Base-by-base conservation (phyloP, 2,888 invertebrate species). In the Sesia apiformis region DNA sequence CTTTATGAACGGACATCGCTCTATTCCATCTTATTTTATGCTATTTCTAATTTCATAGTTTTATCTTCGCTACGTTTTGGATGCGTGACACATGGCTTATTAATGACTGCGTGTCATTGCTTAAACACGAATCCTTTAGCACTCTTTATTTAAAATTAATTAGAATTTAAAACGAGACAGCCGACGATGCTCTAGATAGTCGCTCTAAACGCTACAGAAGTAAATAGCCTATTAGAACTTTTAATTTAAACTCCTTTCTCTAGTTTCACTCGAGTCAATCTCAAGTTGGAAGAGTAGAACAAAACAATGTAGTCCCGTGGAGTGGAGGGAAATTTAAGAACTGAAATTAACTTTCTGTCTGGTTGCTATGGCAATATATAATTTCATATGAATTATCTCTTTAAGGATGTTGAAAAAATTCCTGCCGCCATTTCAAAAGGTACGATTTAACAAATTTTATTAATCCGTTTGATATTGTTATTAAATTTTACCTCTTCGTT, bases 321-420 rank as follows among this genome's bases (percentile, higher is more conserved):
- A 55, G 53, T 55, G 62, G 46, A 46, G 46, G 46, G 58, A 62
- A 57, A 53, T 62, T 56, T 61, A 61, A 64, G 60, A 55, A 58
- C 59, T 60, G 56, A 63, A 65, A 65, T 64, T 65, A 64, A 64
- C 60, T 64, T 57, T 57, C 52, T 53, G 59, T 55, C 54, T 56
- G 54, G 56, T 53, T 58, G 51, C 54, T 58, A 23, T 23, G 23
- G 23, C 23, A 23, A 23, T 23, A 23, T 23, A 23, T 23, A 23
- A 23, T 23, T 23, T 23, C 23, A 1, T 23, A 23, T 41, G 50
- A 23, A 23, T 23, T 23, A 23, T 23, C 23, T 23, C 23, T 23
- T 23, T 2, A 23, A 23, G 23, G 23, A 23, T 23, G 23, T 23
- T 23, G 23, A 23, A 23, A 23, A 23, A 23, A 23, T 23, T 23